Evolutionary conservation across 2,888 invertebrate genomes (phyloP), one percentile per base, ranked within the genome.

Genomic region (Dynastes hyllus): DNA sequence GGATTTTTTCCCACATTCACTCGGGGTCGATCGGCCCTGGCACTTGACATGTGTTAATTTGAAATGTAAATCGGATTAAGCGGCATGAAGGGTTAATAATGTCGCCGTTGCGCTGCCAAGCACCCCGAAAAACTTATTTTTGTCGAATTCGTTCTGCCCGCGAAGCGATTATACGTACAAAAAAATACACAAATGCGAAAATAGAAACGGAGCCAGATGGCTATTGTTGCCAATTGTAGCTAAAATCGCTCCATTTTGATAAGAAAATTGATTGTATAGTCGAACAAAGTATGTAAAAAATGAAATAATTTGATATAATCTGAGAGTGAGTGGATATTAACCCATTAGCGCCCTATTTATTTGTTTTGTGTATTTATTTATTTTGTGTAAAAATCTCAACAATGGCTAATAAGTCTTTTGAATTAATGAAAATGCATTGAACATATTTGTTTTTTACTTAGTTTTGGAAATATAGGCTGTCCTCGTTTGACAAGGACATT

Each of bases 1-100:
- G 27, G 73, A 61, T 75, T 75, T 75, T 75, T 75, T 45, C 73
- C 73, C 40, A 40, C 22, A 61, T 13, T 9, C 8, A 27, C 11
- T 6, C 13, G 40, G 32, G 32, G 22, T 8, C 50, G 13, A 27
- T n/a, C 69, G 27, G 13, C 61, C 29, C 51, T 63, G 75, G 58
- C 79, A 79, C 70, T 76, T 79, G 79, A 76, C 79, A 79, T 79
- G 79, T 76, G 79, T 79, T 79, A 79, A 79, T 79, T 79, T 79
- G 50, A 61, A 76, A 79, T 79, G 79, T 79, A 79, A 79, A 79
- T 79, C 79, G 70, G 79, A 69, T 79, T 79, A 76, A 32, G 45
- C 32, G 69, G 69, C 69, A 53, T 65, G 71, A 78, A 78, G 70
- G 66, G 78, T 66, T 78, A 73, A 78, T 73, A 73, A 65, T 73